Conservation (phyloP, 2,113 vertebrate species). For the Centropus unirufus region DNA sequence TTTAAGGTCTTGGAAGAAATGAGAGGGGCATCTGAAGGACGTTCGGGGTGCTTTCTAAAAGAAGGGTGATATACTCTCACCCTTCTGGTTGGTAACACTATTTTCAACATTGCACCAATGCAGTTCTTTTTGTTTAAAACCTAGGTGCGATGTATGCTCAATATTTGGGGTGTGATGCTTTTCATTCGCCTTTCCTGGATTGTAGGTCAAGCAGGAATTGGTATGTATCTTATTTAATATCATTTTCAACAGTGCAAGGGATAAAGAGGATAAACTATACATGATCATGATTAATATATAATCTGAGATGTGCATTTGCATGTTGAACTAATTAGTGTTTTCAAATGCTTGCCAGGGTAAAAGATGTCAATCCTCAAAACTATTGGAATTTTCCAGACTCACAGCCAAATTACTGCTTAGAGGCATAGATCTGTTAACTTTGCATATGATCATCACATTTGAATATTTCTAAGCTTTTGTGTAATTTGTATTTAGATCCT, state of each 20-base stretch:
- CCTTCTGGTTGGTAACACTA: not conserved
- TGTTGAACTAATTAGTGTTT: constrained; percentile 42
- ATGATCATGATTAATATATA: constrained; percentile 60
- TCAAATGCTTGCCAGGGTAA: constrained; percentile 53
- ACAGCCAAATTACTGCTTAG: constrained; percentile 29
- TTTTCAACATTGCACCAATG: not conserved
- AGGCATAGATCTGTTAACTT: constrained; percentile 45
- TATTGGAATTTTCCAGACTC: constrained; percentile 75
- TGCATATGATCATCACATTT: constrained; percentile 65
- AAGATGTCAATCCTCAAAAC: constrained; percentile 53
- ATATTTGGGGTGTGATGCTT: constrained; percentile 99
- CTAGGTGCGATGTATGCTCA: constrained; percentile 98
- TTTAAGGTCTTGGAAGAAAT: not conserved
- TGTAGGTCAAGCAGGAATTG: constrained; percentile 95
- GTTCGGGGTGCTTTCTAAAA: not conserved
- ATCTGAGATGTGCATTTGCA: constrained; percentile 66
- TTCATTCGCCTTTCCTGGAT: constrained; percentile 99
- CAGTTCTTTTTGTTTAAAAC: constrained; percentile 24
- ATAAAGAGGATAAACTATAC: constrained; percentile 52
- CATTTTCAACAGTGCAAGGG: constrained; percentile 13
- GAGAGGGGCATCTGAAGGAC: not conserved
- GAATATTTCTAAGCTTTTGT: constrained; percentile 56
- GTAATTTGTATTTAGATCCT: constrained; percentile 62
- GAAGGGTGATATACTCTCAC: not conserved
- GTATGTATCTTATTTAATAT: constrained; percentile 74